Conservation (phyloP, 2,888 invertebrate species). For the Sphinx pinastri region DNA sequence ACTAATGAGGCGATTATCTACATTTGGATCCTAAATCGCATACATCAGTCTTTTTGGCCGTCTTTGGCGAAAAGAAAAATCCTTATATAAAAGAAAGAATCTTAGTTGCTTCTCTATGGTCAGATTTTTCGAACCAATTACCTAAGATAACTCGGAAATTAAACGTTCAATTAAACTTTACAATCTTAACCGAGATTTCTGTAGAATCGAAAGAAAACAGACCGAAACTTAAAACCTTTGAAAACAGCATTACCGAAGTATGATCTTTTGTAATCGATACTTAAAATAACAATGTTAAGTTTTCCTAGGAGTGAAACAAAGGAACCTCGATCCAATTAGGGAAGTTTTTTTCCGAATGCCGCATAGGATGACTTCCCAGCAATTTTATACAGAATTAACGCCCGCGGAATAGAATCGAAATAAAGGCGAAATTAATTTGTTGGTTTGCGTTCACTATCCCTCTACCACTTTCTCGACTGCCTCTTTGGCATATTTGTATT, state of each 20-base stretch:
- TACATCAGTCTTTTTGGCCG: too few species aligned
- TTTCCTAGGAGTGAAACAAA: conserved; percentile 10
- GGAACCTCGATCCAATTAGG: conserved; percentile 20
- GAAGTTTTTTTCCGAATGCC: neutral
- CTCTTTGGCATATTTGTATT: neutral
- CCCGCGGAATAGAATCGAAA: neutral
- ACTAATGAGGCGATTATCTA: too few species aligned
- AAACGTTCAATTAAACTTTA: too few species aligned
- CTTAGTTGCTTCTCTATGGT: too few species aligned
- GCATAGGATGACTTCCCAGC: neutral
- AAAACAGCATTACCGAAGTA: neutral
- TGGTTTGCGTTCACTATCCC: neutral
- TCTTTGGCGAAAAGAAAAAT: too few species aligned
- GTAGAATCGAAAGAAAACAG: neutral
- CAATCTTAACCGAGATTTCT: neutral
- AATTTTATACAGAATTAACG: neutral
- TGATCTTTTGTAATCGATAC: conserved; percentile 7
- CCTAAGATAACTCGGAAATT: too few species aligned
- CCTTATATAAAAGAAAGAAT: too few species aligned
- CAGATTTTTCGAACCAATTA: too few species aligned
- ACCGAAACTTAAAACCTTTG: neutral
- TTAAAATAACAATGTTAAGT: neutral
- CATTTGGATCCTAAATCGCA: too few species aligned
- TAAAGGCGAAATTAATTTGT: neutral
- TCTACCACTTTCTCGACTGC: neutral